A percentile compares a stretch with the other conserved stretches of the same genome.
Evolutionary conservation across 2,888 invertebrate species (phyloP).

Genomic region (Beris morrisii): DNA sequence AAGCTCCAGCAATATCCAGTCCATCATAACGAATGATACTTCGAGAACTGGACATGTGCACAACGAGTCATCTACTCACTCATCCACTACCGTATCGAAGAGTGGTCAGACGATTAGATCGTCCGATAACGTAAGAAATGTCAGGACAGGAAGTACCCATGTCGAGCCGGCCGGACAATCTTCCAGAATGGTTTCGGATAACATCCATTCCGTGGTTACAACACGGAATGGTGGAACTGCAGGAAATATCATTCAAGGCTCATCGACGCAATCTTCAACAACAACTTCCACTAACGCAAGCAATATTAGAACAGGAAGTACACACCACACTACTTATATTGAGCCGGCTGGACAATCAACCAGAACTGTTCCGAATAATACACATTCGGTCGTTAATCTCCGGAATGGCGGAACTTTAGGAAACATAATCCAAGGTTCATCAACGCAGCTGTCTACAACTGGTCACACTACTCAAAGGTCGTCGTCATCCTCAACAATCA

Average conservation of each 20-base stretch:
- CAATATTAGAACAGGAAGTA: slow-evolving; percentile 9
- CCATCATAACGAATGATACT: slow-evolving; percentile 4
- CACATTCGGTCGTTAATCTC: no score
- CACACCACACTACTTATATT: not conserved
- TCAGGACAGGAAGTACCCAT: not conserved
- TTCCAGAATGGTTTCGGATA: no score
- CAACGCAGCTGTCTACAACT: not conserved
- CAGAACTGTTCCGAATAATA: not conserved
- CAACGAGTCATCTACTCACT: slow-evolving; percentile 1
- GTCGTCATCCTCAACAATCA: slow-evolving; percentile 18
- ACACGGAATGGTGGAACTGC: not conserved
- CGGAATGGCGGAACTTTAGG: not conserved
- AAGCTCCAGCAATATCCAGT: not conserved
- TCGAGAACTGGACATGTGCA: not conserved
- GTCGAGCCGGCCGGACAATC: no score
- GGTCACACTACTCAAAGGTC: slow-evolving; percentile 20
- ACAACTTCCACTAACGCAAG: not conserved
- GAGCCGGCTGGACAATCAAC: not conserved
- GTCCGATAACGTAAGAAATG: slow-evolving; percentile 2
- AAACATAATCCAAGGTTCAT: slow-evolving; percentile 14
- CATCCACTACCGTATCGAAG: slow-evolving; percentile 8
- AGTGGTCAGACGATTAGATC: slow-evolving; percentile 11
- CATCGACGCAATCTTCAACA: not conserved
- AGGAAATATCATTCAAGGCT: slow-evolving; percentile 4
- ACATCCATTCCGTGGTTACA: no score